Percentiles rank a stretch among this genome's conserved stretches.
Conservation (phyloP, 23 tunicate genomes). For the Ciona savignyi region DNA sequence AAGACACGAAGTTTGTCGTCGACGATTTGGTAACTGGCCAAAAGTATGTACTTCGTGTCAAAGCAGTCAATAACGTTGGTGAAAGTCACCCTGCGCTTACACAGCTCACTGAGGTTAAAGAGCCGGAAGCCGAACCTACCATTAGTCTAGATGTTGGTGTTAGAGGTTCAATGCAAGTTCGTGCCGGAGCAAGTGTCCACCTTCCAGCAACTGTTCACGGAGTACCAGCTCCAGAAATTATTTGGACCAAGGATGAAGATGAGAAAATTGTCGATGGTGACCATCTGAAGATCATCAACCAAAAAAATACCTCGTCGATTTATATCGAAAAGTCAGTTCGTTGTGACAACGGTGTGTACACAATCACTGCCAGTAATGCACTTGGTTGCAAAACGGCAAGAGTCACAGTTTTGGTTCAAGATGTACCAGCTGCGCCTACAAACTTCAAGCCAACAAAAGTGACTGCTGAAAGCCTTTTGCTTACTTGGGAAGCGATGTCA, state of each 20-base stretch:
- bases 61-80: constrained; percentile 80
- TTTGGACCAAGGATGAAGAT: constrained; percentile 66
- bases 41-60: constrained; percentile 60
- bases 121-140: constrained; percentile 75
- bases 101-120: constrained; percentile 36
- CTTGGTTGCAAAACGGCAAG: constrained; percentile 50
- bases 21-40: constrained; percentile 50
- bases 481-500: constrained; percentile 45
- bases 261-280: constrained; percentile 24
- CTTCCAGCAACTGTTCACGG: constrained; percentile 65
- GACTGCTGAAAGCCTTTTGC: constrained; percentile 52
- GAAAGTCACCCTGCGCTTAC: constrained; percentile 74
- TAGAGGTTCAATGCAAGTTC: constrained; percentile 56
- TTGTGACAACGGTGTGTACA: constrained; percentile 54
- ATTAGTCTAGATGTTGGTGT: constrained; percentile 61
- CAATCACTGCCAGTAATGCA: constrained; percentile 52
- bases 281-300: constrained; percentile 6
- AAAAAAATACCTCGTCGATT: constrained; percentile 21
- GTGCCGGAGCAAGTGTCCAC: constrained; percentile 56
- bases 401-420: constrained; percentile 71
- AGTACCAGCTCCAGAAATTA: constrained; percentile 71
- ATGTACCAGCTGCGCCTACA: constrained; percentile 66
- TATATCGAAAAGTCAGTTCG: constrained; percentile 34
- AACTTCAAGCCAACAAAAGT: constrained; percentile 51
- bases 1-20: constrained; percentile 25